Conservation (phyloP, 2,888 invertebrate genomes). For the Zaprionus obscuricornis region DNA sequence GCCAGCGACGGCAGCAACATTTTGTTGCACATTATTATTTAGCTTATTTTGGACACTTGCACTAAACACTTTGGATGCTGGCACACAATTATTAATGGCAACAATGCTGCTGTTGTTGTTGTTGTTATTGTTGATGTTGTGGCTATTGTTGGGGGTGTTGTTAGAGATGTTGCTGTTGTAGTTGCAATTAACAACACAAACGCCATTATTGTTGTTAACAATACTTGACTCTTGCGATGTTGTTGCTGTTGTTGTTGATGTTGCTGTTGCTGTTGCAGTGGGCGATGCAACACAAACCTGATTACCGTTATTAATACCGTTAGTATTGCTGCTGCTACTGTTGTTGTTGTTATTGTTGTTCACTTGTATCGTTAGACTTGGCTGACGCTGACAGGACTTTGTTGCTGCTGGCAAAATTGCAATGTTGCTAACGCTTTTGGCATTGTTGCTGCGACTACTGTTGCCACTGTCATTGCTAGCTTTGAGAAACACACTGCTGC, state of each 20-base stretch:
- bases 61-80: conserved; percentile 72
- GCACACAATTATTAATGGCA: conserved; percentile 60
- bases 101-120: conserved; percentile 60
- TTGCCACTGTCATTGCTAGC: conserved; percentile 48
- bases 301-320: conserved; percentile 54
- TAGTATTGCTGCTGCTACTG: conserved; percentile 49
- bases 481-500: conserved; percentile 76
- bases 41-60: conserved; percentile 68
- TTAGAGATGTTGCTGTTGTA: conserved; percentile 47
- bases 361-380: conserved; percentile 83
- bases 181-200: conserved; percentile 82
- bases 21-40: conserved; percentile 55
- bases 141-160: conserved; percentile 28
- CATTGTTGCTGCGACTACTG: conserved; percentile 30
- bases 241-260: conserved; percentile 33
- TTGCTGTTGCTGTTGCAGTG: conserved; percentile 19
- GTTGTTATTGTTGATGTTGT: conserved; percentile 22
- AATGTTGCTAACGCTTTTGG: conserved; percentile 58
- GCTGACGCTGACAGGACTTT: conserved; percentile 75
- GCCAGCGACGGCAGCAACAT: conserved; percentile 31
- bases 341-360: conserved; percentile 69
- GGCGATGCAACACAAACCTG: conserved; percentile 35
- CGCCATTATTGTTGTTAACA: conserved; percentile 79
- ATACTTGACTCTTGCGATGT: conserved; percentile 61
- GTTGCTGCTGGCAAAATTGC: conserved; percentile 54